Percentiles rank a stretch among this genome's conserved stretches.
These are phyloP conservation scores for Loris lydekkerianus DNA, from an alignment of 2,797 vertebrate species.

Conservation along the genomic window DNA sequence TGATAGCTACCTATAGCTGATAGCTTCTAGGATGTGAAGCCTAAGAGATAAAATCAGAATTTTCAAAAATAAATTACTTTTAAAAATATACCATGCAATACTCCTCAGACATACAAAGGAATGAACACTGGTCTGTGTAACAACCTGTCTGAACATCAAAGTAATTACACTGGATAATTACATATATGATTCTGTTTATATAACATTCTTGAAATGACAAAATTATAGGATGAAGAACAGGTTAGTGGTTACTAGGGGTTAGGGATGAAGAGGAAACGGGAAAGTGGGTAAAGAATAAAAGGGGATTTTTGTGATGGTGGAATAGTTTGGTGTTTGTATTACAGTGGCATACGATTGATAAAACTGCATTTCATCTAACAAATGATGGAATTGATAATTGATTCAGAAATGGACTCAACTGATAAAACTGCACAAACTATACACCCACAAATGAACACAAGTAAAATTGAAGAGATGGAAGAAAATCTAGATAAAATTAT, in stretches of 20 bases:
- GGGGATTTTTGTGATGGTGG: background rate
- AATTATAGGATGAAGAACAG: background rate
- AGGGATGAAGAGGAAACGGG: background rate
- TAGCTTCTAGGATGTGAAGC: background rate
- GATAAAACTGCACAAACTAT: background rate
- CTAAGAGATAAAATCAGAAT: background rate
- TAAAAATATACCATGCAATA: background rate
- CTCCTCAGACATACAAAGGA: background rate
- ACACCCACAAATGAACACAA: background rate
- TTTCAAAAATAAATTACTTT: constrained; percentile 18
- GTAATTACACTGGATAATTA: background rate
- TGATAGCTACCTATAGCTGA: background rate
- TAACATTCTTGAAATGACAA: background rate
- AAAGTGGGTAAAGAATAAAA: background rate
- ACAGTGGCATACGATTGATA: background rate
- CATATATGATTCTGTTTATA: background rate
- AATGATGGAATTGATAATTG: no score
- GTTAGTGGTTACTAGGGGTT: background rate
- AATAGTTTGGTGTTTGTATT: background rate
- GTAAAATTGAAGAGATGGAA: background rate
- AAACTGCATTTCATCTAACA: no score
- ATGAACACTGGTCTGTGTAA: background rate
- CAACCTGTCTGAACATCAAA: background rate
- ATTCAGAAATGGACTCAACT: background rate
- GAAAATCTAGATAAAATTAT: background rate